These are phyloP conservation scores for Adrianichthys oophorus DNA, from an alignment of 2,797 vertebrate genomes.

Conservation along the genomic window DNA sequence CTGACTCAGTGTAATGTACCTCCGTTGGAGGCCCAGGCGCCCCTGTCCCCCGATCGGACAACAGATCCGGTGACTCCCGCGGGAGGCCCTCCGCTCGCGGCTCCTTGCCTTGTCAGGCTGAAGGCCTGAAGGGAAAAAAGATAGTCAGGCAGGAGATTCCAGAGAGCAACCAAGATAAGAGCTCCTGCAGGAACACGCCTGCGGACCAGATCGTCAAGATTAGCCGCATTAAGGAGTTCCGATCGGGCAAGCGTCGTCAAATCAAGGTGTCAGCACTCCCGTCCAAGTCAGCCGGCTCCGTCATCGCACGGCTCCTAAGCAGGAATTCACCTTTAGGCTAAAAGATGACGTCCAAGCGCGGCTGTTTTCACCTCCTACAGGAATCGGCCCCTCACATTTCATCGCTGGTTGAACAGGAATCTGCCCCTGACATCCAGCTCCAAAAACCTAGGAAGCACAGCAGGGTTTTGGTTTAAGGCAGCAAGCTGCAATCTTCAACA, in stretches of 20 bases:
- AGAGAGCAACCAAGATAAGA: slow-evolving; percentile 3
- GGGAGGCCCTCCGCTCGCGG: slow-evolving; percentile 16
- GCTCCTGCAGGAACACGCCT: not conserved
- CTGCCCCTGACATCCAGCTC: slow-evolving; percentile 6
- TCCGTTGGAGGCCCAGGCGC: slow-evolving; percentile 45
- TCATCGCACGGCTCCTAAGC: slow-evolving; percentile 6
- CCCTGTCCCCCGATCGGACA: slow-evolving; percentile 60
- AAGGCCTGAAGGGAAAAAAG: slow-evolving; percentile 18
- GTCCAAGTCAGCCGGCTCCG: slow-evolving; percentile 5
- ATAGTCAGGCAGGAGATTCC: slow-evolving; percentile 6
- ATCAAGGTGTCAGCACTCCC: slow-evolving; percentile 4
- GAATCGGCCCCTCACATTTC: slow-evolving; percentile 2
- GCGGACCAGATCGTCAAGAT: too few relatives aligned
- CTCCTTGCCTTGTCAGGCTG: slow-evolving; percentile 9
- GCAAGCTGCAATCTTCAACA: too few relatives aligned
- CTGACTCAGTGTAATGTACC: slow-evolving; percentile 72
- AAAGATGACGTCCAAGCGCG: not conserved
- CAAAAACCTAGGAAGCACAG: too few relatives aligned
- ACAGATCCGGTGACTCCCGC: slow-evolving; percentile 59
- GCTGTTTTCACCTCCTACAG: slow-evolving; percentile 1
- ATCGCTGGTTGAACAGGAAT: not conserved
- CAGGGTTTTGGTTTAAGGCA: too few relatives aligned
- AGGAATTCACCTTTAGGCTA: slow-evolving; percentile 7
- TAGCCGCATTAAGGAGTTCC: not conserved
- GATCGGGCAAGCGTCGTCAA: not conserved